Evolutionary conservation across 2,888 invertebrate species (phyloP).

Genomic region (Nymphalis polychloros): DNA sequence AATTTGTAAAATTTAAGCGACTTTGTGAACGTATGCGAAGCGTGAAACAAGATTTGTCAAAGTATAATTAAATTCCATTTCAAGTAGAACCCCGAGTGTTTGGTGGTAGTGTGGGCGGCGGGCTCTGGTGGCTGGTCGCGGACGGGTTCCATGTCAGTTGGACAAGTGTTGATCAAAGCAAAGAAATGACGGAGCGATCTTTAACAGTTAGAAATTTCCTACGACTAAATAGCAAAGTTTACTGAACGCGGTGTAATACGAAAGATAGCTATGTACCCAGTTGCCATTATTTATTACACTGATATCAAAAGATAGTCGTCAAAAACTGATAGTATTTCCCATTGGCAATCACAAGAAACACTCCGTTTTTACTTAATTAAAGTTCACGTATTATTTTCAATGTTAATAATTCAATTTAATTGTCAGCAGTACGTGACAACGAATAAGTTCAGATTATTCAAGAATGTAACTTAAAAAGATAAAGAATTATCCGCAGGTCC

Average conservation of each 20-base stretch:
- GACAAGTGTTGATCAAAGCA: conserved; percentile 37
- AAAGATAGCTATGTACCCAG: too few relatives aligned
- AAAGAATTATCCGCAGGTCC: neutral
- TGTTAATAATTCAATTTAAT: neutral
- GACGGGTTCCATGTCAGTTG: conserved; percentile 34
- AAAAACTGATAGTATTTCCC: too few relatives aligned
- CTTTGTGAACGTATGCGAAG: conserved; percentile 72
- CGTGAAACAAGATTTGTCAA: conserved; percentile 78
- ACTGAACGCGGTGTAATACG: neutral
- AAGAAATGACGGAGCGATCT: conserved; percentile 20
- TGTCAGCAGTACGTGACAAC: conserved; percentile 13
- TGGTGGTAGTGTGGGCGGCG: neutral
- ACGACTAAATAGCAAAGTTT: neutral
- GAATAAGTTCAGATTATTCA: conserved; percentile 24
- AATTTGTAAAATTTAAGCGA: conserved; percentile 60
- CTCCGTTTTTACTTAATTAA: too few relatives aligned
- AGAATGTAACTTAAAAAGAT: conserved; percentile 16
- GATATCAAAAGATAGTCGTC: too few relatives aligned
- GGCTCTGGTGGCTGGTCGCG: conserved; percentile 26
- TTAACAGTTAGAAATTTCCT: conserved; percentile 18
- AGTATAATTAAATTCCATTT: conserved; percentile 65
- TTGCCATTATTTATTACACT: too few relatives aligned
- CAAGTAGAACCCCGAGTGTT: conserved; percentile 46
- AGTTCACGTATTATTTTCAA: neutral
- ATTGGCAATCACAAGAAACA: too few relatives aligned